A percentile compares a stretch with the other conserved stretches of the same genome.
These are phyloP conservation scores for Trilocha varians DNA, from an alignment of 2,888 invertebrate genomes.

Conservation along the genomic window DNA sequence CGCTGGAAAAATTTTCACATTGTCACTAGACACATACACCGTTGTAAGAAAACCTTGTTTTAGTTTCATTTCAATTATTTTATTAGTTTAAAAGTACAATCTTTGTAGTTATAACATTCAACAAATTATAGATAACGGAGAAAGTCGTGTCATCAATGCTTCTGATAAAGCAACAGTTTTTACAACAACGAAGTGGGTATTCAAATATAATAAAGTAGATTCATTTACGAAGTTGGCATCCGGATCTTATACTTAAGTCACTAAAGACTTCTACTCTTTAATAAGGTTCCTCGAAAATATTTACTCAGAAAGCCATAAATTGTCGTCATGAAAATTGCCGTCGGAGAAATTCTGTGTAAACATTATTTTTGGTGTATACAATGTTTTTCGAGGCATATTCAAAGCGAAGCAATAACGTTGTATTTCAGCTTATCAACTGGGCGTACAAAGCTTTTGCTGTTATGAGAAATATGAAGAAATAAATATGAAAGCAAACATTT, in stretches of 20 bases:
- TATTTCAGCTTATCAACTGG: slow-evolving; percentile 67
- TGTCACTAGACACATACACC: slow-evolving; percentile 68
- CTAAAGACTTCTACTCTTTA: no score
- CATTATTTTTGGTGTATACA: neutral
- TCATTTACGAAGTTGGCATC: no score
- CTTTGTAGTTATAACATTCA: no score
- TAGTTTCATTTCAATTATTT: neutral
- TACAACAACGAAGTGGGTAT: no score
- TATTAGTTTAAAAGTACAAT: no score
- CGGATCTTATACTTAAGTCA: no score
- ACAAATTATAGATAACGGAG: no score
- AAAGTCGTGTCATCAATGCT: no score
- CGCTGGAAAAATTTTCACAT: slow-evolving; percentile 68
- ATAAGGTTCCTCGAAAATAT: no score
- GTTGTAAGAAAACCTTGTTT: slow-evolving; percentile 38
- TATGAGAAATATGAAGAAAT: slow-evolving; percentile 65
- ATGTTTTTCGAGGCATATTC: neutral
- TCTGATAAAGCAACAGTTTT: no score
- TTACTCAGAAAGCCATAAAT: neutral
- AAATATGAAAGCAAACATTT: slow-evolving; percentile 15
- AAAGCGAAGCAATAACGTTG: slow-evolving; percentile 10
- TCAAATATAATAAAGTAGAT: no score
- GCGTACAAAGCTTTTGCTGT: slow-evolving; percentile 68
- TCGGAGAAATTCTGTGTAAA: neutral
- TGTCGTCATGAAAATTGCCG: neutral